These are phyloP conservation scores for Serranus cabrilla DNA, from an alignment of 2,797 vertebrate genomes.

Conservation along the genomic window DNA sequence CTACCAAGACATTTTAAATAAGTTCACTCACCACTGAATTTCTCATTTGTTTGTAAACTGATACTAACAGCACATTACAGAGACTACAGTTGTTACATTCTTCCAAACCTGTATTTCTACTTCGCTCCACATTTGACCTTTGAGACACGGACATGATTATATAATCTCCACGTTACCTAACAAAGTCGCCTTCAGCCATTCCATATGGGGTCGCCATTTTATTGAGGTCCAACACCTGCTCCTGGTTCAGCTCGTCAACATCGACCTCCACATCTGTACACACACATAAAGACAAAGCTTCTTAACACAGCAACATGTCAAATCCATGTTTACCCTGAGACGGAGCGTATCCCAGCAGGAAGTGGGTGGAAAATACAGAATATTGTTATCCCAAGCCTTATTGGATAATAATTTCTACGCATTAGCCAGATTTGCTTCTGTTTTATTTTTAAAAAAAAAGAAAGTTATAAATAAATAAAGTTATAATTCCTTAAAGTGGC, in stretches of 20 bases:
- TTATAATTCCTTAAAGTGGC: no score
- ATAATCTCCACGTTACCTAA: conserved; percentile 84
- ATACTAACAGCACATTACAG: background rate
- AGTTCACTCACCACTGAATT: background rate
- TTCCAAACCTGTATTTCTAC: background rate
- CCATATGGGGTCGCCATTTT: conserved; percentile 96
- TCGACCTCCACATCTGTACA: conserved; percentile 95
- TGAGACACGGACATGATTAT: background rate
- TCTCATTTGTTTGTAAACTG: background rate
- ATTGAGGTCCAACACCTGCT: conserved; percentile 94
- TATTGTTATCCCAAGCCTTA: background rate
- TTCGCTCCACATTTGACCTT: background rate
- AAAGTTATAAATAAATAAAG: no score
- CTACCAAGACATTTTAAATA: background rate
- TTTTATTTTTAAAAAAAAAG: background rate
- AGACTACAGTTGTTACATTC: background rate
- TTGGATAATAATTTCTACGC: background rate
- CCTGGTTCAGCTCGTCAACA: conserved; percentile 93
- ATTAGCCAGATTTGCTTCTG: background rate
- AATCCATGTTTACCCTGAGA: background rate
- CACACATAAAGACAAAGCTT: background rate
- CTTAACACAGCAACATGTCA: background rate
- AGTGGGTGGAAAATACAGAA: background rate
- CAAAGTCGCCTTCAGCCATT: conserved; percentile 96
- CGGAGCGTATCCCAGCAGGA: background rate